Percentiles rank a stretch among this genome's conserved stretches.
phyloP scores from a whole-genome alignment of 2,113 vertebrate genomes.

The Numida meleagris region DNA sequence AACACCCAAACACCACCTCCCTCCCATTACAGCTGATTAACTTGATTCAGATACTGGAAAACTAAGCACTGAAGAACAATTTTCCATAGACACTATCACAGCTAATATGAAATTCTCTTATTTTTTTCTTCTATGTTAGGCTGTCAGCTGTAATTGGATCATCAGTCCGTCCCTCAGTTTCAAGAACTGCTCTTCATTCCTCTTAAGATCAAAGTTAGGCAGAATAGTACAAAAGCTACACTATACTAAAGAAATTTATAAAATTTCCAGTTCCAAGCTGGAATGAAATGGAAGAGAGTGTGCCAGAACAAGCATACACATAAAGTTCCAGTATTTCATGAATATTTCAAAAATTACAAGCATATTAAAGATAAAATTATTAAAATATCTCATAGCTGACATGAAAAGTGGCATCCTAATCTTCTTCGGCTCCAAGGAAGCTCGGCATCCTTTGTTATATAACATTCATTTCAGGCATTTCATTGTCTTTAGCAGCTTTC shows the following conservation, averaged over 20 bases:
- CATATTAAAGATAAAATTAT: background rate
- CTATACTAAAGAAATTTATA: background rate
- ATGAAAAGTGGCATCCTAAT: background rate
- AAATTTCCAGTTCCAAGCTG: background rate
- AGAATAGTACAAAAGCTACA: background rate
- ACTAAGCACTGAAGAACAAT: background rate
- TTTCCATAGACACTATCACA: background rate
- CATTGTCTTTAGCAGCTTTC: background rate
- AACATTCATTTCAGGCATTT: background rate
- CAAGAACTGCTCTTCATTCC: background rate
- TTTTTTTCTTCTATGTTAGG: background rate
- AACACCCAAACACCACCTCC: background rate
- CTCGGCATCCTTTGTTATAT: background rate
- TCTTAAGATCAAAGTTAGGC: background rate
- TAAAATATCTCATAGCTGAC: background rate
- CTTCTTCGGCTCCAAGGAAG: background rate
- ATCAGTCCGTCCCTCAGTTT: background rate
- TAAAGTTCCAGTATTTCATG: background rate
- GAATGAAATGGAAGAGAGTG: background rate
- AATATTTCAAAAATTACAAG: background rate
- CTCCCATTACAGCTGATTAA: background rate
- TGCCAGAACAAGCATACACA: background rate
- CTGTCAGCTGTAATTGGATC: background rate
- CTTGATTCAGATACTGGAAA: background rate
- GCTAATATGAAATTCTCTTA: background rate